Evolutionary conservation across 2,113 vertebrate species (phyloP).

Genomic region (Chrysemys picta): DNA sequence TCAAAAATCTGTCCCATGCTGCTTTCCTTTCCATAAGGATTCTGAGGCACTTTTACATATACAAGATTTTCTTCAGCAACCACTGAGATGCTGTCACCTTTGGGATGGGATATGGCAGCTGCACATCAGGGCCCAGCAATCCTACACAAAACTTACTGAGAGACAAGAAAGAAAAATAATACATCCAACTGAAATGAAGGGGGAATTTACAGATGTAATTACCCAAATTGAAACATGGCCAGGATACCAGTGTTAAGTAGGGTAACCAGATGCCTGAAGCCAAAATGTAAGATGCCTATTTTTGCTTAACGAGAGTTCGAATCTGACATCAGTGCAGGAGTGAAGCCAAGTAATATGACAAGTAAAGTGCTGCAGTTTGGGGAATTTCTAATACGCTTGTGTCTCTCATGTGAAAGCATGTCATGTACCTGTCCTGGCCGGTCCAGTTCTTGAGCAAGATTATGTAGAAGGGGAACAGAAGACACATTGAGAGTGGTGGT

Average conservation of each 20-base stretch:
- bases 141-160: neutral
- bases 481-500: neutral
- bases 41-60: neutral
- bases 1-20: neutral
- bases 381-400: conserved; percentile 56
- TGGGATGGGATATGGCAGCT: neutral
- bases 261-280: conserved; percentile 21
- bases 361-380: conserved; percentile 59
- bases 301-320: neutral
- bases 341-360: conserved; percentile 46
- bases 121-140: neutral
- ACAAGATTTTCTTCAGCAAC: neutral
- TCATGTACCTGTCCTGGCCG: conserved; percentile 38
- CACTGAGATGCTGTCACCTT: neutral
- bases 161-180: neutral
- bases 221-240: neutral
- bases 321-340: neutral
- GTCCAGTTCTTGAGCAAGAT: conserved; percentile 55
- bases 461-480: conserved; percentile 22
- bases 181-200: neutral
- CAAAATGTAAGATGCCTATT: neutral
- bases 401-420: conserved; percentile 58
- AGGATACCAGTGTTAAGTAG: neutral
- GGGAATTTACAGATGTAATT: neutral
- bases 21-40: neutral